These are phyloP conservation scores for Epinotia ramella DNA, from an alignment of 2,888 invertebrate genomes.

Conservation along the genomic window DNA sequence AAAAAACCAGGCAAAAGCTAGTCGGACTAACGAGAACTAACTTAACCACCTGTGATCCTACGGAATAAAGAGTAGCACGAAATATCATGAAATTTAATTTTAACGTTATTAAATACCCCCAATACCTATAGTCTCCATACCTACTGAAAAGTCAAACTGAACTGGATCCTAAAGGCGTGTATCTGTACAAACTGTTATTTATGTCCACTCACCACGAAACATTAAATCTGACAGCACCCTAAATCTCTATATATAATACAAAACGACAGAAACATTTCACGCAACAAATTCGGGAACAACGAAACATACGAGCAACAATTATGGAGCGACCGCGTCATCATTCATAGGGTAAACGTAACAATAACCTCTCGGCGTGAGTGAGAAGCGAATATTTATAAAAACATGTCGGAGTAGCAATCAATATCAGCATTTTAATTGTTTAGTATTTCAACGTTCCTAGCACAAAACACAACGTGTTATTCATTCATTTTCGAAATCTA, in stretches of 20 bases:
- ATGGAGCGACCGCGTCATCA: constrained; percentile 46
- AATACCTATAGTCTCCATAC: neutral
- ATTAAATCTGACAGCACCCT: constrained; percentile 45
- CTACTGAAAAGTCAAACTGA: constrained; percentile 1
- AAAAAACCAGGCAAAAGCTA: too few species aligned
- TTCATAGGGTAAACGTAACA: constrained; percentile 46
- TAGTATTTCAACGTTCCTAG: too few species aligned
- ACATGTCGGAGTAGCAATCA: neutral
- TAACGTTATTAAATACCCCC: too few species aligned
- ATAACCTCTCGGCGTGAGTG: constrained; percentile 32
- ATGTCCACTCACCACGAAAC: constrained; percentile 41
- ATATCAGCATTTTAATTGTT: too few species aligned
- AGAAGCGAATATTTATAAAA: constrained; percentile 24
- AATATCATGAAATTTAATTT: too few species aligned
- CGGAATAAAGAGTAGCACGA: too few species aligned
- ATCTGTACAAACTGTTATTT: constrained; percentile 36
- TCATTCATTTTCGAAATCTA: too few species aligned
- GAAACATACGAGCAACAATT: constrained; percentile 46
- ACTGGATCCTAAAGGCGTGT: constrained; percentile 1
- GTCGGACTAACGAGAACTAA: too few species aligned
- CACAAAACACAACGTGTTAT: too few species aligned
- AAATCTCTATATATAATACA: constrained; percentile 44
- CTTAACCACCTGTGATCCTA: too few species aligned
- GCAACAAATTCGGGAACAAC: constrained; percentile 45
- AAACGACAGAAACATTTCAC: constrained; percentile 45